Percentiles rank a stretch among this genome's conserved stretches.
phyloP scores from a whole-genome alignment of 2,888 invertebrate species.

The Orthosia incerta region DNA sequence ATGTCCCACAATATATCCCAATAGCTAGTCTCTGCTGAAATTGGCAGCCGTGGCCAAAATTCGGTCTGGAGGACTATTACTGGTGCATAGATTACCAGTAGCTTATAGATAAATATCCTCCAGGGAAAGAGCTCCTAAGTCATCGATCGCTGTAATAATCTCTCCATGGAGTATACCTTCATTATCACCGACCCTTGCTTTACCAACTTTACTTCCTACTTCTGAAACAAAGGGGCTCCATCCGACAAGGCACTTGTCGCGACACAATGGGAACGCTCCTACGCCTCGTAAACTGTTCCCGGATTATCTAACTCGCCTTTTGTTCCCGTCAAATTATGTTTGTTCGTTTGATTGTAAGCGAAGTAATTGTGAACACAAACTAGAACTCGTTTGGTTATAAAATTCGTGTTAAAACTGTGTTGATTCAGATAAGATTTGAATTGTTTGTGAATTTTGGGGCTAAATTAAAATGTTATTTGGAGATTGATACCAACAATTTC shows the following conservation, averaged over 20 bases:
- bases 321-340: conserved; percentile 78
- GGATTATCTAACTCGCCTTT: conserved; percentile 78
- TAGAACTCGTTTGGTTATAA: conserved; percentile 50
- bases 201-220: conserved; percentile 18
- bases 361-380: conserved; percentile 64
- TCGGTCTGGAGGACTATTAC: too few species aligned
- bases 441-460: not conserved
- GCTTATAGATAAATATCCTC: not conserved
- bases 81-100: too few species aligned
- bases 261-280: conserved; percentile 49
- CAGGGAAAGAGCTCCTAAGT: not conserved
- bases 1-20: too few species aligned
- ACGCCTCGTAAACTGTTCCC: conserved; percentile 64
- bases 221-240: conserved; percentile 26
- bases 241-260: conserved; percentile 30
- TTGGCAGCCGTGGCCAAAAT: too few species aligned
- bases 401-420: conserved; percentile 34
- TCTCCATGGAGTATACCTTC: conserved; percentile 1
- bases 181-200: conserved; percentile 5
- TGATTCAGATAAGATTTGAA: conserved; percentile 9
- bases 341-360: conserved; percentile 74
- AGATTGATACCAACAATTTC: not conserved
- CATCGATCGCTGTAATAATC: conserved; percentile 13
- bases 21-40: too few species aligned
- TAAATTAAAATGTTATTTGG: not conserved